Percentiles rank a stretch among this genome's conserved stretches.
phyloP scores from a whole-genome alignment of 2,797 vertebrate species.

The Pteronotus mesoamericanus region DNA sequence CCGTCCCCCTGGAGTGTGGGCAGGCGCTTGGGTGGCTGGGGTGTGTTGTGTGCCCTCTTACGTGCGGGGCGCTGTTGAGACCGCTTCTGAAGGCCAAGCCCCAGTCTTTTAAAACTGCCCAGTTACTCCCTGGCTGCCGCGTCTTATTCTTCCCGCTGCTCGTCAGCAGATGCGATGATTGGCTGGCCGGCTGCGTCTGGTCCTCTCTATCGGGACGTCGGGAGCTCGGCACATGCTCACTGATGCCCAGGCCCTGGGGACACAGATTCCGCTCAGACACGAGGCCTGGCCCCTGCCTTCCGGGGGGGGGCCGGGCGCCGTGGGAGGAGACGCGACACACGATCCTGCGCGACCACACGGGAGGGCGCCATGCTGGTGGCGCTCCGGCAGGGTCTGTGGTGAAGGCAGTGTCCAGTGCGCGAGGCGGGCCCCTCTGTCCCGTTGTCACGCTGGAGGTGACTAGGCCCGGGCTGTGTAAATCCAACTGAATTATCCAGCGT shows the following conservation, averaged over 20 bases:
- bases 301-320: neutral
- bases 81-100: neutral
- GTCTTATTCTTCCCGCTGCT: neutral
- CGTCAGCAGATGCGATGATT: neutral
- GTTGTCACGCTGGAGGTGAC: neutral
- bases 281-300: neutral
- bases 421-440: neutral
- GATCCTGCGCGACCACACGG: rapidly evolving
- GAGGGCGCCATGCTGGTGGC: neutral
- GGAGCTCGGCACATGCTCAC: neutral
- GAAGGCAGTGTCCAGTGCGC: neutral
- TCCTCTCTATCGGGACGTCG: neutral
- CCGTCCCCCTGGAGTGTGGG: neutral
- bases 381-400: neutral
- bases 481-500: neutral
- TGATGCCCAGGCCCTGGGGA: neutral
- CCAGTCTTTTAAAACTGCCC: neutral
- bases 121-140: neutral
- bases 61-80: neutral
- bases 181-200: neutral
- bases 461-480: neutral
- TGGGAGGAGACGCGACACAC: neutral
- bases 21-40: neutral
- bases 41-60: neutral
- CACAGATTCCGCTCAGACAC: neutral